phyloP scores from a whole-genome alignment of 2,888 invertebrate species.

The Ormyrus thymus region DNA sequence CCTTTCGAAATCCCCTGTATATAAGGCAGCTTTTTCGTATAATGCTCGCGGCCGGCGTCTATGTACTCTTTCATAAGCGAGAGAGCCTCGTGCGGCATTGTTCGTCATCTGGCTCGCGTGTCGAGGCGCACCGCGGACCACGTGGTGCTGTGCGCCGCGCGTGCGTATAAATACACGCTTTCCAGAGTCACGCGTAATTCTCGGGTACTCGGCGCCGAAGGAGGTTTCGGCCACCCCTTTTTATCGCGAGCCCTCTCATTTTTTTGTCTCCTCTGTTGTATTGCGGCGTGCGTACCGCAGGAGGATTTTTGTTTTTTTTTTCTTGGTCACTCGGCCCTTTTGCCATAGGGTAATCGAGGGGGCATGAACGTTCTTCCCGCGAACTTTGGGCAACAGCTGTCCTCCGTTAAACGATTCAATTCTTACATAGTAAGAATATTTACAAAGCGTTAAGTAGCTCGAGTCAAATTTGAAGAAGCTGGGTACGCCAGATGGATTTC shows the following conservation, averaged over 20 bases:
- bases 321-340: not conserved
- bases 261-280: not conserved
- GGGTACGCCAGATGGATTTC: constrained; percentile 30
- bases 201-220: no score
- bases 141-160: constrained; percentile 17
- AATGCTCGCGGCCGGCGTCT: constrained; percentile 40
- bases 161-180: not conserved
- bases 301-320: not conserved
- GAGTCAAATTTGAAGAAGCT: constrained; percentile 30
- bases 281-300: not conserved
- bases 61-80: constrained; percentile 27
- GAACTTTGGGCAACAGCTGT: constrained; percentile 26
- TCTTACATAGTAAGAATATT: not conserved
- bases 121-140: constrained; percentile 17
- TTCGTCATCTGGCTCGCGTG: constrained; percentile 50
- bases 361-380: not conserved
- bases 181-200: constrained; percentile 19
- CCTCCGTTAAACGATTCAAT: constrained; percentile 48
- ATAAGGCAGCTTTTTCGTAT: constrained; percentile 53
- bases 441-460: constrained; percentile 9
- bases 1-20: constrained; percentile 47
- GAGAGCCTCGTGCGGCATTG: constrained; percentile 39
- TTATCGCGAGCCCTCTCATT: not conserved
- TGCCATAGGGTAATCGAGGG: not conserved
- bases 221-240: constrained; percentile 6